Evolutionary conservation across 2,888 invertebrate species (phyloP), one percentile per base, ranked within the genome.

Genomic region (Perithous albicinctus): DNA sequence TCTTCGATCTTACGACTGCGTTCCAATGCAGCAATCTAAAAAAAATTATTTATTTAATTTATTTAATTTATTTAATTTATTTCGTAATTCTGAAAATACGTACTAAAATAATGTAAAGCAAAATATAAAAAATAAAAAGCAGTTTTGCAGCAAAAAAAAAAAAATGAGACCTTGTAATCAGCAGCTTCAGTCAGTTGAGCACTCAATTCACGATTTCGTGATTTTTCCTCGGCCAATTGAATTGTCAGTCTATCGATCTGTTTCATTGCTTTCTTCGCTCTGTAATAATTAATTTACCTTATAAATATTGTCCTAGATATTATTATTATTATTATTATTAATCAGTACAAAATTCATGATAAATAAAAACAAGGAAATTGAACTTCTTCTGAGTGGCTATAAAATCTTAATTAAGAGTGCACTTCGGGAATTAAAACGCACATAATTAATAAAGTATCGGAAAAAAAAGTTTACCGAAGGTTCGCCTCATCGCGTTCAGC

Each of bases 1-100:
- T 97, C 97, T 89, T 97, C 97, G 72, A 97, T 95, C 93, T 97
- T 97, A 29, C 97, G 94, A 0, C 96, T 97, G 35, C 97, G 94
- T 91, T 98, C 97, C 87, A 97, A 90, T 0, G 97, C 96, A 18
- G 97, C 96, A 88, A 97, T 97, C 97, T 97, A 91, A 48, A 59
- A 59, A 10, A 76, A 59, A 66, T 15, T 67, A 29, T 46, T n/a
- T 38, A 35, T 66, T 5, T 7, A 4, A n/a, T n/a, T n/a, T n/a
- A n/a, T n/a, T n/a, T n/a, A n/a, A n/a, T n/a, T n/a, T n/a, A n/a
- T n/a, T n/a, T n/a, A n/a, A n/a, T n/a, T n/a, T n/a, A n/a, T n/a
- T n/a, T n/a, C n/a, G n/a, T n/a, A n/a, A n/a, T n/a, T n/a, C n/a
- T n/a, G n/a, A n/a, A n/a, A n/a, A n/a, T n/a, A n/a, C n/a, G n/a